Conservation (phyloP, 35 echinoderm and acorn worm genomes). For the Anneissia japonica region DNA sequence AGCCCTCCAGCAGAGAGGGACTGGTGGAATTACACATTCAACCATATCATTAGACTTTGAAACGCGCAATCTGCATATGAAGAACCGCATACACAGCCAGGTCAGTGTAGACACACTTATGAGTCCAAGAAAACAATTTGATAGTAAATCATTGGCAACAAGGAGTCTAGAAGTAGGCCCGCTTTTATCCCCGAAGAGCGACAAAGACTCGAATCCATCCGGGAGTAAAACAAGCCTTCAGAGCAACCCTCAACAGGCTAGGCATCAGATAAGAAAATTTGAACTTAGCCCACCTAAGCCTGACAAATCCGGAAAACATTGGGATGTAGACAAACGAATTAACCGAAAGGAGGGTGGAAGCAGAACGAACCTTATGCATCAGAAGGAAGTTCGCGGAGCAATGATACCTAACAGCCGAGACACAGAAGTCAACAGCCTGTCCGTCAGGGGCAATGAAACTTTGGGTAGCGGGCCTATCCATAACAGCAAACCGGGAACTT, state of each 20-base stretch:
- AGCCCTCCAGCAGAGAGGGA: not conserved
- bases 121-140: not conserved
- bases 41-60: not conserved
- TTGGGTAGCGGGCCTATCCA: not conserved
- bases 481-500: not conserved
- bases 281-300: not conserved
- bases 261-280: not conserved
- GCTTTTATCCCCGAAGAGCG: not conserved
- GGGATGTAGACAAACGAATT: not conserved
- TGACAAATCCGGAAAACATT: not conserved
- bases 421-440: slow-evolving; percentile 4
- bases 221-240: not conserved
- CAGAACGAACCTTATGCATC: not conserved
- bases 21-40: not conserved
- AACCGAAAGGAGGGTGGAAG: not conserved
- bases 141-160: not conserved
- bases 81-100: not conserved
- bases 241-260: not conserved
- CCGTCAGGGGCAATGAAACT: slow-evolving; percentile 5
- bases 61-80: not conserved
- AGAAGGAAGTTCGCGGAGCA: not conserved
- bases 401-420: slow-evolving; percentile 10
- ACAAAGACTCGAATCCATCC: not conserved
- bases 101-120: not conserved
- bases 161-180: not conserved